Evolutionary conservation across 1,140 invertebrate genomes (phyloP), one percentile per base, ranked within the genome.

Genomic region (Pomacea maculata): DNA sequence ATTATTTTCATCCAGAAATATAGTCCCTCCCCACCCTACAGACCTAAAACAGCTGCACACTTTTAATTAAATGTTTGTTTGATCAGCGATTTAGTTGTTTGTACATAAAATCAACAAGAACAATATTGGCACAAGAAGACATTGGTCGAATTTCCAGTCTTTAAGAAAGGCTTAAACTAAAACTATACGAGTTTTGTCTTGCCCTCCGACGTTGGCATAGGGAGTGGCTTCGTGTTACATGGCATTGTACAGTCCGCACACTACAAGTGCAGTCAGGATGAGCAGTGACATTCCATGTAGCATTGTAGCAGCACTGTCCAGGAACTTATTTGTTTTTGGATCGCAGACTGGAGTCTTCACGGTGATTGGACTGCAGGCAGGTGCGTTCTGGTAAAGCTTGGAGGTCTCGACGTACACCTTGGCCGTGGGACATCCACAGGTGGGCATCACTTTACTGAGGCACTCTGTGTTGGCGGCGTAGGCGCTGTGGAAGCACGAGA

Each of bases 401-500:
- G 52, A 54, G 0, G 68, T 78, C 17, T 70, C 34, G 12, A 71
- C 54, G 52, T 71, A 78, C 25, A 78, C 19, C n/a, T 25, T 45
- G 1, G 77, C 71, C 17, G 65, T 78, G 19, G 11, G 64, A 65
- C 77, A 78, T 65, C 77, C 77, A 25, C 77, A 78, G 3, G 64
- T n/a, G 15, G 77, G 77, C 65, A 78, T 17, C 7, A 78, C 77
- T 54, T 78, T 45, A 17, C 19, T 54, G n/a, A 45, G 14, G 29
- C 77, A 78, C 17, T 25, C 21, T 15, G n/a, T 21, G n/a, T 25
- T 29, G 3, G 0, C 54, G 25, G 68, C n/a, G 61, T 57, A 71
- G 21, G 65, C 65, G 29, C 77, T 71, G 77, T 68, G 21, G 17
- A 67, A 67, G 10, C 52, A 78, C 52, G 45, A 75, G n/a, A 8